Conservation (phyloP, 1,140 invertebrate species). For the Bilobella aurantiaca region DNA sequence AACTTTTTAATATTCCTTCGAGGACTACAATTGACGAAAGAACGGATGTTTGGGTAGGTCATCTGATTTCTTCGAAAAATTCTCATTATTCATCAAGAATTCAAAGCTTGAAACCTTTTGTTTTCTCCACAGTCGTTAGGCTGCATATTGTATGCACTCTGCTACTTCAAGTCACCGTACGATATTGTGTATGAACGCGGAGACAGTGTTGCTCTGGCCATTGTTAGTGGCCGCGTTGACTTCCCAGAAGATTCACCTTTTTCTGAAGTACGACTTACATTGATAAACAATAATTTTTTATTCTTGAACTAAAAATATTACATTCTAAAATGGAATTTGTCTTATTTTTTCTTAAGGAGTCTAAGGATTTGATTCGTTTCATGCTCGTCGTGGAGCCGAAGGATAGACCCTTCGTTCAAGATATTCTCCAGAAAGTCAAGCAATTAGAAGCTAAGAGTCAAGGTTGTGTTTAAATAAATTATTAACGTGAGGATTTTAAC, state of each 20-base stretch:
- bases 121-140: slow-evolving; percentile 62
- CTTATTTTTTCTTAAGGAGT: slow-evolving; percentile 45
- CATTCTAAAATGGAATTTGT: background rate
- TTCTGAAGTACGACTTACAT: slow-evolving; percentile 41
- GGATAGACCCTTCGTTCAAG: slow-evolving; percentile 63
- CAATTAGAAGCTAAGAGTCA: slow-evolving; percentile 26
- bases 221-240: slow-evolving; percentile 61
- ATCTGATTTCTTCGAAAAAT: too few relatives aligned
- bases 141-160: slow-evolving; percentile 72
- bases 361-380: slow-evolving; percentile 57
- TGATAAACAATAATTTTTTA: background rate
- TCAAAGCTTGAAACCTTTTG: slow-evolving; percentile 17
- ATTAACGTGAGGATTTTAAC: background rate
- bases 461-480: slow-evolving; percentile 22
- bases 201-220: slow-evolving; percentile 74
- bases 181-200: slow-evolving; percentile 73
- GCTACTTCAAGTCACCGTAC: slow-evolving; percentile 75
- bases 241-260: slow-evolving; percentile 61
- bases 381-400: slow-evolving; percentile 64
- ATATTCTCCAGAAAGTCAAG: slow-evolving; percentile 47
- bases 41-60: slow-evolving; percentile 74
- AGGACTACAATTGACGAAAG: slow-evolving; percentile 69
- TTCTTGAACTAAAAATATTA: background rate
- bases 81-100: too few relatives aligned
- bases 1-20: slow-evolving; percentile 74